phyloP scores from a whole-genome alignment of 2,113 vertebrate species.

The Ranitomeya imitator region DNA sequence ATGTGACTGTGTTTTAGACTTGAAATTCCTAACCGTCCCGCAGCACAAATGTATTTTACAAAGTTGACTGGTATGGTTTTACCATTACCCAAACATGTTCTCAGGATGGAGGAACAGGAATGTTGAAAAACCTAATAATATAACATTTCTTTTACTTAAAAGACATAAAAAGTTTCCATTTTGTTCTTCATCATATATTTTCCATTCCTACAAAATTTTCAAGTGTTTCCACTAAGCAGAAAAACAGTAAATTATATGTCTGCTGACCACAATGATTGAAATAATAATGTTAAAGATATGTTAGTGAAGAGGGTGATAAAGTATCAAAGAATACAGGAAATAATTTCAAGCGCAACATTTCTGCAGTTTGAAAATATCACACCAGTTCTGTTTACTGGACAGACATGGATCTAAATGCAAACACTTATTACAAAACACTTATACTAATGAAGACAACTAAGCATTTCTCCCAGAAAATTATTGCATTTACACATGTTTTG shows the following conservation, averaged over 20 bases:
- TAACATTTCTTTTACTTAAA: constrained; percentile 17
- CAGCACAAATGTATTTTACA: neutral
- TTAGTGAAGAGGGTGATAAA: constrained; percentile 32
- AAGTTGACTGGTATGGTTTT: neutral
- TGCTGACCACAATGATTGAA: constrained; percentile 37
- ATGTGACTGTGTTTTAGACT: neutral
- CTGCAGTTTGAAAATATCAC: neutral
- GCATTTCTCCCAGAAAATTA: too few species aligned
- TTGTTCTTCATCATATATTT: constrained; percentile 43
- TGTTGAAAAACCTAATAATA: constrained; percentile 30
- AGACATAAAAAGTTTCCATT: constrained; percentile 32
- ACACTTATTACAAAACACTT: neutral
- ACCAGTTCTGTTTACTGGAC: neutral
- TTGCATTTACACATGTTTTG: too few species aligned
- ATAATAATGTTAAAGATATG: constrained; percentile 47
- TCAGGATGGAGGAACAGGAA: constrained; percentile 13
- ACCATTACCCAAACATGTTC: constrained; percentile 23
- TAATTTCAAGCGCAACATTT: neutral
- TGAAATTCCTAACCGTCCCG: neutral
- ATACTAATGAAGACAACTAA: neutral
- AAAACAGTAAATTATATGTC: constrained; percentile 41
- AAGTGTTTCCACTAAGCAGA: constrained; percentile 33
- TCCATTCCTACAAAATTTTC: constrained; percentile 26
- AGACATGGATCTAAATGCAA: neutral
- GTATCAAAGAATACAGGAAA: constrained; percentile 7